phyloP scores from a whole-genome alignment of 2,888 invertebrate genomes.

The Euphydryas editha region DNA sequence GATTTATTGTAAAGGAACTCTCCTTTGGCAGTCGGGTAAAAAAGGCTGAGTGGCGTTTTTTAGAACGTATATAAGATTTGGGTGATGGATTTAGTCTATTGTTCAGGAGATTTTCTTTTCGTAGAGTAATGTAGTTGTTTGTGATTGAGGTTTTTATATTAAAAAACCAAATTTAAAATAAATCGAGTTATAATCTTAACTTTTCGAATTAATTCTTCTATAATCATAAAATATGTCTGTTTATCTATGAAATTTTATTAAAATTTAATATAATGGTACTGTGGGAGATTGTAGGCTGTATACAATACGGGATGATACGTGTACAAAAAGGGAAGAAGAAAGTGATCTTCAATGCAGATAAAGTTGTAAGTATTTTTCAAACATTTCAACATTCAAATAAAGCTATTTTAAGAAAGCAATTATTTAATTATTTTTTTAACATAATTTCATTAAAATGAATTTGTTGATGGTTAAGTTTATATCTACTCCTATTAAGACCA shows the following conservation, averaged over 20 bases:
- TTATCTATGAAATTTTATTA: no score
- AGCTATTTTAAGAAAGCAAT: neutral
- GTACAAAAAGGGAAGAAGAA: no score
- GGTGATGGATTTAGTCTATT: neutral
- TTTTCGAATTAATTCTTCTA: no score
- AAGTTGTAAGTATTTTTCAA: neutral
- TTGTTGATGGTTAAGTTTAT: constrained; percentile 11
- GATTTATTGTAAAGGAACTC: neutral
- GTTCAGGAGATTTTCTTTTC: neutral
- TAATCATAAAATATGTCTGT: no score
- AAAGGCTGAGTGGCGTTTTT: neutral
- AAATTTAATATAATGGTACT: no score
- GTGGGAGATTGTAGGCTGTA: no score
- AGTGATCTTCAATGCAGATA: no score
- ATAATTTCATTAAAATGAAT: constrained; percentile 3
- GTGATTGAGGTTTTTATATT: neutral
- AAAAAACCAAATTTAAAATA: neutral
- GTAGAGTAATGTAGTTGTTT: neutral
- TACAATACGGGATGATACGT: no score
- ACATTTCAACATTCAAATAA: neutral
- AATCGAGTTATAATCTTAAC: neutral
- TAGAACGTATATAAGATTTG: neutral
- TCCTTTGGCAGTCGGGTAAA: neutral
- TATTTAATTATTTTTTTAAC: neutral
- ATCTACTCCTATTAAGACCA: constrained; percentile 18